Conservation (phyloP, 2,113 vertebrate species). For the Actinemys pallida region DNA sequence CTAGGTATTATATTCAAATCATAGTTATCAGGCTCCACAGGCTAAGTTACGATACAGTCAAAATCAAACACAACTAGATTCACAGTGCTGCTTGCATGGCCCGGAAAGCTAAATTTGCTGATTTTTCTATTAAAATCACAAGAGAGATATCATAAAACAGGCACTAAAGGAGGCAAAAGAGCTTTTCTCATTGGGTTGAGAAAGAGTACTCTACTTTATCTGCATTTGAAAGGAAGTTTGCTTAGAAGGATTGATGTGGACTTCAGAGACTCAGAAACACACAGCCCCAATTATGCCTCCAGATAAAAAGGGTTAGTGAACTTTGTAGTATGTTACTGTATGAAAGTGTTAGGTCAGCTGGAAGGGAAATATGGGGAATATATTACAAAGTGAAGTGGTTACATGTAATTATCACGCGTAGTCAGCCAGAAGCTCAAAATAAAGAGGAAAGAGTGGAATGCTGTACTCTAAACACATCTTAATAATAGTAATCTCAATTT, state of each 20-base stretch:
- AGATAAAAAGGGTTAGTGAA: slow-evolving; percentile 63
- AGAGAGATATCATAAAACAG: slow-evolving; percentile 11
- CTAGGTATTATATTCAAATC: not conserved
- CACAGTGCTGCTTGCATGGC: not conserved
- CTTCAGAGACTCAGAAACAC: slow-evolving; percentile 51
- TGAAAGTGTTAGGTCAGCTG: slow-evolving; percentile 68
- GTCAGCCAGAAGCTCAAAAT: slow-evolving; percentile 52
- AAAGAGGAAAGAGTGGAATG: slow-evolving; percentile 48
- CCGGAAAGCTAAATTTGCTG: not conserved
- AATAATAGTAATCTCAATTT: slow-evolving; percentile 57
- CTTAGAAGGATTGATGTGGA: slow-evolving; percentile 48
- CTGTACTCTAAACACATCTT: slow-evolving; percentile 53
- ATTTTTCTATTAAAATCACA: slow-evolving; percentile 30
- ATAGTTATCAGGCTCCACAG: not conserved
- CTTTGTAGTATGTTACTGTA: slow-evolving; percentile 69
- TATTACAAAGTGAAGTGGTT: slow-evolving; percentile 66
- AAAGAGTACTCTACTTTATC: slow-evolving; percentile 43
- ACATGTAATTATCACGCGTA: slow-evolving; percentile 63
- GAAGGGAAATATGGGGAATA: slow-evolving; percentile 64
- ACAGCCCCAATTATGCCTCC: slow-evolving; percentile 41
- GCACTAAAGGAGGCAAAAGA: slow-evolving; percentile 18
- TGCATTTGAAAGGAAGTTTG: slow-evolving; percentile 73
- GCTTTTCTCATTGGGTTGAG: slow-evolving; percentile 6
- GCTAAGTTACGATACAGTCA: not conserved
- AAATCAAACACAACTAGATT: not conserved